phyloP scores from a whole-genome alignment of 2,797 vertebrate genomes.

The Perodicticus potto region DNA sequence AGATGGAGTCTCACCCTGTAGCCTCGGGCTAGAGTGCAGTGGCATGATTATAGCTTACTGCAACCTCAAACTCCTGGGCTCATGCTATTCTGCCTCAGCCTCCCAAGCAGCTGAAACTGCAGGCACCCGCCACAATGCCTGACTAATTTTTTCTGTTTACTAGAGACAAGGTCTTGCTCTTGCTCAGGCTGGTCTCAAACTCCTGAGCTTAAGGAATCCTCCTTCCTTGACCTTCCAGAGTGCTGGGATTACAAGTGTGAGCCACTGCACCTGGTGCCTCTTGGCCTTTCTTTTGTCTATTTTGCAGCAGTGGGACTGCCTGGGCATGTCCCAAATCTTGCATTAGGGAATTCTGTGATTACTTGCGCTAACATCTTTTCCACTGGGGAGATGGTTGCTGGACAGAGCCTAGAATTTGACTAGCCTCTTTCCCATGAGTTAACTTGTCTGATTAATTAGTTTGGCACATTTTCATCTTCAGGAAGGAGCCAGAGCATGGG shows the following conservation, averaged over 20 bases:
- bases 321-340: constrained; percentile 37
- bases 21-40: too few relatives aligned
- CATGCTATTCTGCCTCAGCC: too few relatives aligned
- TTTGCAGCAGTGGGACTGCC: background rate
- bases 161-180: too few relatives aligned
- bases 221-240: background rate
- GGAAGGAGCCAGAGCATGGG: background rate
- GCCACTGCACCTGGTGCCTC: background rate
- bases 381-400: background rate
- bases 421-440: background rate
- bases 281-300: constrained; percentile 68
- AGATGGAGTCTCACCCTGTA: too few relatives aligned
- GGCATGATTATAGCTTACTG: too few relatives aligned
- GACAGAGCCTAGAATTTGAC: background rate
- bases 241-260: background rate
- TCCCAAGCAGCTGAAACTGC: too few relatives aligned
- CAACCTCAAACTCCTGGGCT: too few relatives aligned
- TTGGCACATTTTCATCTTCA: background rate
- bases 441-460: background rate
- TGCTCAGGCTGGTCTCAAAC: too few relatives aligned
- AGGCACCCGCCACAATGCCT: too few relatives aligned
- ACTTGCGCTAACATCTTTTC: background rate
- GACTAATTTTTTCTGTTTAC: too few relatives aligned
- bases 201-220: too few relatives aligned
- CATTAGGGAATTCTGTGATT: background rate